These are phyloP conservation scores for Phymatocera aterrima DNA, from an alignment of 2,888 invertebrate genomes.

Conservation along the genomic window DNA sequence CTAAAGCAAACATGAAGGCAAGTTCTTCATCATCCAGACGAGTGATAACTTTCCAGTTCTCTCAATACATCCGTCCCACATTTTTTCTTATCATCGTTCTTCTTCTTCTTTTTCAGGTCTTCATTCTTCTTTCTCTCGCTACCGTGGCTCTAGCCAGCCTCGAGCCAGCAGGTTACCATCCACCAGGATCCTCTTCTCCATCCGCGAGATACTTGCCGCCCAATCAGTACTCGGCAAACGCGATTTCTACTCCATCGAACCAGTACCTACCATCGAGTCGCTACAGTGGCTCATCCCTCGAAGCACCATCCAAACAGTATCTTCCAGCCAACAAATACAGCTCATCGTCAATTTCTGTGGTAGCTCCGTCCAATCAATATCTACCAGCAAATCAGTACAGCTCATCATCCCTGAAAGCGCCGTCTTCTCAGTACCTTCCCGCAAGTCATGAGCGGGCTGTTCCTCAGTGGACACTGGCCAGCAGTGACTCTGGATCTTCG, in stretches of 20 bases:
- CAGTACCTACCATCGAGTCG: constrained; percentile 31
- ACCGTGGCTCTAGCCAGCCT: constrained; percentile 59
- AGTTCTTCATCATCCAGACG: constrained; percentile 46
- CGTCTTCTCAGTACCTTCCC: constrained; percentile 54
- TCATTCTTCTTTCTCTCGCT: constrained; percentile 56
- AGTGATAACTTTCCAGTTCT: constrained; percentile 33
- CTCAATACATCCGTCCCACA: constrained; percentile 29
- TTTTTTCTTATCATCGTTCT: neutral
- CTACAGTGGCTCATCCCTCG: constrained; percentile 15
- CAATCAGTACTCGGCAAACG: neutral
- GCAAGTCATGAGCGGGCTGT: constrained; percentile 24
- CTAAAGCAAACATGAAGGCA: constrained; percentile 66
- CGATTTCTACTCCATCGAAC: neutral
- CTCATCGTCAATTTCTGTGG: constrained; percentile 29
- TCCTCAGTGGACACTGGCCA: constrained; percentile 15
- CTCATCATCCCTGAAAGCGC: constrained; percentile 42
- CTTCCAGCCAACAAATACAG: constrained; percentile 48
- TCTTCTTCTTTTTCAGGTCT: constrained; percentile 49
- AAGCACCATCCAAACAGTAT: constrained; percentile 49
- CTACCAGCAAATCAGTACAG: constrained; percentile 30
- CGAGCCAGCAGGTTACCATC: constrained; percentile 63
- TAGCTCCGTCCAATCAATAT: constrained; percentile 48
- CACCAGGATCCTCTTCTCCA: constrained; percentile 57
- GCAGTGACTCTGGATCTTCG: constrained; percentile 8
- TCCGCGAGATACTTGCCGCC: constrained; percentile 51